Base-by-base conservation (phyloP, 2,888 invertebrate genomes). In the Cremastinae sp. region DNA sequence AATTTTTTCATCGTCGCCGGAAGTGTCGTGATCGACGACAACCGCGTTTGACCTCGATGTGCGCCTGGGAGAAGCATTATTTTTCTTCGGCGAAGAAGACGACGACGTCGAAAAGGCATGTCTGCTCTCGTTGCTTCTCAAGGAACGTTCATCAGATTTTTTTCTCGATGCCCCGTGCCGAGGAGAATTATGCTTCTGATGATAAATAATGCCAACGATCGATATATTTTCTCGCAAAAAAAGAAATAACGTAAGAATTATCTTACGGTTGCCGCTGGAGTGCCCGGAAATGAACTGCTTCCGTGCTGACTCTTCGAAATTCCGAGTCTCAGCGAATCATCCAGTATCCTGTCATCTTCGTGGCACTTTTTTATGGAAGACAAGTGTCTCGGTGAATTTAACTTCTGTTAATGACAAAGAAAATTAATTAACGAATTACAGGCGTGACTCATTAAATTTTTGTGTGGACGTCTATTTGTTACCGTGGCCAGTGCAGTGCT, bases 241-340 rank as follows among this genome's bases (percentile, higher is more conserved):
- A 5, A 38, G 20, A 20, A 34, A 8, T 7, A 1, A 20, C 0
- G 36, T 38, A 10, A 22, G 38, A 51, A 38, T 8, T 16, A 43
- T 7, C 38, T 38, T 51, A 64, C 64, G 1, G 22, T 51, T 4
- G 34, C 38, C 4, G 38, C 36, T 38, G 51, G 49, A 14, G 14
- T 28, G 41, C 59, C 45, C 9, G 64, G 64, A 14, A 41, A 64
- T 10, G 51, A 41, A 22, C 16, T 28, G 12, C 12, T 22, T 14
- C 64, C 51, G 34, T 64, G 51, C 4, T 51, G 51, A 5, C 51
- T 64, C 34, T 36, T 92, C 9, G 92, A 93, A 86, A 93, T 93
- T 7, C 93, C 93, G 53, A 92, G 92, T 85, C 92, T 91, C 81
- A 93, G 93, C 81, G 93, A 94, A 85, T 94, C 93, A 34, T 93